Evolutionary conservation across 30 jellyfish, hydroid and myxozoan genomes (phyloP).

Genomic region (Rhopilema esculentum): DNA sequence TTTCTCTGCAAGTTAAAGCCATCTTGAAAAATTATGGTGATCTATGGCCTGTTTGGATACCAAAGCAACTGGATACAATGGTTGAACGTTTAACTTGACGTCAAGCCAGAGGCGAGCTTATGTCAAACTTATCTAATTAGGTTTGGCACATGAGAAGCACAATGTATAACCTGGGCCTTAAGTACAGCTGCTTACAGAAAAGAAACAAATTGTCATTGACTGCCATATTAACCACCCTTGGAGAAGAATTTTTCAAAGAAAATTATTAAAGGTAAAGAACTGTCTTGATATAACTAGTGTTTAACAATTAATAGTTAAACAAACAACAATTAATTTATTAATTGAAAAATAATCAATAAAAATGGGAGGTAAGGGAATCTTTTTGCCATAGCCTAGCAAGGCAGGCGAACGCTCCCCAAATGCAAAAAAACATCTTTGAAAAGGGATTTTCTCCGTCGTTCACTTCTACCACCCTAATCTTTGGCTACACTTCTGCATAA

Average conservation of each 20-base stretch:
- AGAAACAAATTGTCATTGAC: constrained; percentile 44
- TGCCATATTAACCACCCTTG: constrained; percentile 44
- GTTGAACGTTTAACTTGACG: constrained; percentile 33
- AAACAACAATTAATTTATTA: not conserved
- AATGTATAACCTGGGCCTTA: constrained; percentile 30
- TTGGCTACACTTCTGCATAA: not conserved
- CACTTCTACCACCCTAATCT: not conserved
- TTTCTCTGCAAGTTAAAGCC: not conserved
- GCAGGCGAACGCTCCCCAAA: not conserved
- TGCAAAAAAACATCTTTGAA: not conserved
- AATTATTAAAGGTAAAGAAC: constrained; percentile 24
- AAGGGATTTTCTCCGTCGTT: not conserved
- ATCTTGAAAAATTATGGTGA: not conserved
- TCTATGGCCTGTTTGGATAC: not conserved
- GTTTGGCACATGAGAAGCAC: constrained; percentile 54
- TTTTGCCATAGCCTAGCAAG: not conserved
- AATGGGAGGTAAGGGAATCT: not conserved
- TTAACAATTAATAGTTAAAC: not conserved
- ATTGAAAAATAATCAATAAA: not conserved
- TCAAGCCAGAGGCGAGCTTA: constrained; percentile 22
- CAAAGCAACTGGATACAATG: not conserved
- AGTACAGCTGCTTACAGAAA: constrained; percentile 30
- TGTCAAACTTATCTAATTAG: constrained; percentile 28
- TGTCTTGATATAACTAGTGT: not conserved
- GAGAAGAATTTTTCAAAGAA: constrained; percentile 33